Evolutionary conservation across 1,140 invertebrate species (phyloP).

Genomic region (Eciton burchellii): DNA sequence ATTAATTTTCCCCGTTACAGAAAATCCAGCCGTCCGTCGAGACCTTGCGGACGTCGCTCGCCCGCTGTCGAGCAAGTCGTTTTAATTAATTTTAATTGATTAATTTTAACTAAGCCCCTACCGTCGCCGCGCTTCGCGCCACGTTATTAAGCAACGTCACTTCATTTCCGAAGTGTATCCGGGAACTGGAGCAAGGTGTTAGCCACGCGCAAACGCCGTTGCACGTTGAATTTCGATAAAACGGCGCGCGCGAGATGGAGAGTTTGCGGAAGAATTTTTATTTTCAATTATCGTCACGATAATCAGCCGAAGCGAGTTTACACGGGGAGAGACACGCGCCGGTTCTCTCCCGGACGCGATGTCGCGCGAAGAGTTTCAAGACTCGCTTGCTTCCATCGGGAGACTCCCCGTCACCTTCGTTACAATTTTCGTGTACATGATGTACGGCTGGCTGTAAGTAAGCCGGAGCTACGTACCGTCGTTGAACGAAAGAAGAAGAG

Average conservation of each 20-base stretch:
- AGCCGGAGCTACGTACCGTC: not conserved
- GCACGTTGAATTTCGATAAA: conserved; percentile 32
- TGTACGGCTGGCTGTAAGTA: conserved; percentile 5
- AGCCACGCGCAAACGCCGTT: conserved; percentile 15
- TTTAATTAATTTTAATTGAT: conserved; percentile 61
- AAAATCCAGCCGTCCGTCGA: conserved; percentile 38
- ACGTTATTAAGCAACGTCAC: conserved; percentile 44
- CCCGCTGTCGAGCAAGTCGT: conserved; percentile 37
- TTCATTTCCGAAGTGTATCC: conserved; percentile 47
- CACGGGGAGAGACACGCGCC: not conserved
- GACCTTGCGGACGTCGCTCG: conserved; percentile 29
- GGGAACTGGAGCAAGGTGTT: conserved; percentile 46
- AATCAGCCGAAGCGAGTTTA: conserved; percentile 9
- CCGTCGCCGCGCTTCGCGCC: not conserved
- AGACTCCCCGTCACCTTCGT: not conserved
- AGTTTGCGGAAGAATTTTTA: not conserved
- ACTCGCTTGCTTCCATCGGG: not conserved
- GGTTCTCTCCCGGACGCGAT: not conserved
- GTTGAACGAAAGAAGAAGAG: not conserved
- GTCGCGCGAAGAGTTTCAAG: not conserved
- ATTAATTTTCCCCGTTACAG: conserved; percentile 76
- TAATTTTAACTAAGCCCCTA: conserved; percentile 53
- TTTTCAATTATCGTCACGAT: not conserved
- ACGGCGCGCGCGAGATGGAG: too few relatives aligned
- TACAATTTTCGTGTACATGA: not conserved